Base-by-base conservation (phyloP, 2,797 vertebrate genomes). In the Hemibagrus guttatus region DNA sequence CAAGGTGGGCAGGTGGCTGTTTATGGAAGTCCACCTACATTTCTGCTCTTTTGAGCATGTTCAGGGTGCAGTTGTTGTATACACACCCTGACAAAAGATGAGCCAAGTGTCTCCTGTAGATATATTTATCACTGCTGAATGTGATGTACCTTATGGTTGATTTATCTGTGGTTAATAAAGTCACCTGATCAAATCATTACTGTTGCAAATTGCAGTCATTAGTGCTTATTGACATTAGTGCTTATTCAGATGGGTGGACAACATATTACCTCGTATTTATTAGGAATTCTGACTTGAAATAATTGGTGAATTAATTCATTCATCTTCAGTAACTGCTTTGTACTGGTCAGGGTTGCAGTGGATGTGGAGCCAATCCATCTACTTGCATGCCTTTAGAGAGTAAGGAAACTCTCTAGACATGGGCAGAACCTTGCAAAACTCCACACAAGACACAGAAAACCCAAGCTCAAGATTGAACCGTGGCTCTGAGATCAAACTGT, bases 1-100 rank as follows among this genome's bases (percentile, higher is more conserved):
- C 83, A 82, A 81, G 72, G 79, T 84, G 75, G 59, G 87, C 78
- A 66, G 79, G 79, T 85, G 79, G 78, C 71, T 85, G 78, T 82
- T 84, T 86, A 83, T 84, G 74, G 82, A 88, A 80, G 87, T 86
- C 78, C 71, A 83, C 72, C 87, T 88, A 83, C 84, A 79, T 83
- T 88, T 86, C 56, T 52, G 56, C 66, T 69, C 66, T 81, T 71
- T 52, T 54, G 21, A 59, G 56, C 21, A 19, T 31, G 59, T 68
- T 81, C 14, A 49, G 9, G 26, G 31, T 85, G 69, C 68, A 74
- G 87, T 58, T 66, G 52, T 75, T 76, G 31, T 46, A 81, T 42
- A 64, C 17, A 75, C 68, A 66, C 56, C 31, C 56, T 75, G 75
- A 84, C 54, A 35, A 84, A 64, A 64, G 42, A 58, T 81, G 66